Evolutionary conservation across 2,888 invertebrate genomes (phyloP).

Genomic region (Tachina grossa): DNA sequence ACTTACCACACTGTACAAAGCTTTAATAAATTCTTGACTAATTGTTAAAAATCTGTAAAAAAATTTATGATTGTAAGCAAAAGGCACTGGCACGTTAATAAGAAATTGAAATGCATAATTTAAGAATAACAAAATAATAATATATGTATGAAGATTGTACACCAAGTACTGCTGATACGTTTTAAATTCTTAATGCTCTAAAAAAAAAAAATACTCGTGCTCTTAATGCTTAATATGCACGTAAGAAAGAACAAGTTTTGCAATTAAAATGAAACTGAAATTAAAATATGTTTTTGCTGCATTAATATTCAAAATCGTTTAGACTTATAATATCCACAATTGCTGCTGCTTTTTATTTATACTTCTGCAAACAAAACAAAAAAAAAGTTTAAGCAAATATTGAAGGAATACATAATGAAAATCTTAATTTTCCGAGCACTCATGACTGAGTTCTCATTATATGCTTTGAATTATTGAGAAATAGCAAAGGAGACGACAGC

Average conservation of each 20-base stretch:
- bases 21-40: not conserved
- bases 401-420: slow-evolving; percentile 54
- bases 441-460: slow-evolving; percentile 42
- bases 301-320: slow-evolving; percentile 33
- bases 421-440: slow-evolving; percentile 55
- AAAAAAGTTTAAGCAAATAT: slow-evolving; percentile 4
- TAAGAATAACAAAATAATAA: not conserved
- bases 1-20: no score
- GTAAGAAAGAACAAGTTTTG: slow-evolving; percentile 54
- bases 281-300: slow-evolving; percentile 55
- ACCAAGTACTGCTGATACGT: no score
- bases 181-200: not conserved
- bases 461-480: slow-evolving; percentile 22
- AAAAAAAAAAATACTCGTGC: not conserved
- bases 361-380: not conserved
- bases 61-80: not conserved
- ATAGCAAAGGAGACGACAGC: not conserved
- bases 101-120: slow-evolving; percentile 47
- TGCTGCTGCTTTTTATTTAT: slow-evolving; percentile 20
- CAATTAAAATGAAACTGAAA: slow-evolving; percentile 65
- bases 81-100: slow-evolving; percentile 40
- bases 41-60: not conserved
- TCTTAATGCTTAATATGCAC: slow-evolving; percentile 46
- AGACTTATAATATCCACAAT: slow-evolving; percentile 33
- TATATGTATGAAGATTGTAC: not conserved